Conservation (phyloP, 2,888 invertebrate species). For the Invenusta paracnida region DNA sequence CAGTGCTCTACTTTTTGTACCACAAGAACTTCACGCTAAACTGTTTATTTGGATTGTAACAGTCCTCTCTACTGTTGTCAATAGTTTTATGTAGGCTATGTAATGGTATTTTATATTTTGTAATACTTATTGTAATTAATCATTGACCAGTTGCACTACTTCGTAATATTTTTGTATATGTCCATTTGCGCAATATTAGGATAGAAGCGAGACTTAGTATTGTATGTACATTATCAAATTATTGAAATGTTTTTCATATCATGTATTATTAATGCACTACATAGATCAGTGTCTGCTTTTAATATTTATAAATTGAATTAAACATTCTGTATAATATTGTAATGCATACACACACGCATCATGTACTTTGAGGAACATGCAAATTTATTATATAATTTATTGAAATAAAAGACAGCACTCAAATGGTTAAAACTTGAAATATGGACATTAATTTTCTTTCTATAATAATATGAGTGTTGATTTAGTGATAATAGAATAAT, state of each 20-base stretch:
- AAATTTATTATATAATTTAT: not conserved
- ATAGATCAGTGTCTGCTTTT: too few species aligned
- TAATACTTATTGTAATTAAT: too few species aligned
- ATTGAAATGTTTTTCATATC: too few species aligned
- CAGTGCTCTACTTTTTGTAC: too few species aligned
- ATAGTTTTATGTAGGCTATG: not conserved
- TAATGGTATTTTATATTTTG: too few species aligned
- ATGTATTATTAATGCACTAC: too few species aligned
- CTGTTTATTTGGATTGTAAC: not conserved
- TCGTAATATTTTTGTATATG: not conserved
- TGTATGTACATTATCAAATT: too few species aligned
- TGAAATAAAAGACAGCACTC: not conserved
- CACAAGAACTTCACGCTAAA: too few species aligned
- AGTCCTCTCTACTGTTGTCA: not conserved
- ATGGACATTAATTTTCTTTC: not conserved
- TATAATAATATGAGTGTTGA: not conserved
- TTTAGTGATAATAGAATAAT: too few species aligned
- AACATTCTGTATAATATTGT: not conserved
- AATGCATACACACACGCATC: too few species aligned
- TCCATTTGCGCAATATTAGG: not conserved
- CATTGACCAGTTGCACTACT: not conserved
- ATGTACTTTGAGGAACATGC: too few species aligned
- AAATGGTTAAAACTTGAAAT: not conserved
- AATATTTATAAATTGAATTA: not conserved
- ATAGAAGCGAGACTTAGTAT: too few species aligned